Evolutionary conservation across 2,113 vertebrate species (phyloP).

Genomic region (Eonycteris spelaea): DNA sequence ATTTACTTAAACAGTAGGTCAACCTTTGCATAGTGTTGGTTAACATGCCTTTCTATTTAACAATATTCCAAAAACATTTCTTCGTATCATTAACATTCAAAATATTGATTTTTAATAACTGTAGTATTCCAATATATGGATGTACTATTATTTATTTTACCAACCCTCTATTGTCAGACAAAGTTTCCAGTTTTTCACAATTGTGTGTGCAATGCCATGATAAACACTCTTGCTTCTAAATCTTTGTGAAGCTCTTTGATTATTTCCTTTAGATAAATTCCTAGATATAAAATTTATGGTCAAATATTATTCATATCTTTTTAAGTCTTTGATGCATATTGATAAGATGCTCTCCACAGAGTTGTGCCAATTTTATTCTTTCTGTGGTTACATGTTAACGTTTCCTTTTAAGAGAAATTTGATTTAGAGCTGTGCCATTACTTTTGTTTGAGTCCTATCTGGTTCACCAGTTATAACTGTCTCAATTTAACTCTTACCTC

Average conservation of each 20-base stretch:
- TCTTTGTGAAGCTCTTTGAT: slow-evolving; percentile 17
- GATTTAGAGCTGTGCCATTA: neutral
- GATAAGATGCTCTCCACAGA: neutral
- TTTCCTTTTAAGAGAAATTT: slow-evolving; percentile 17
- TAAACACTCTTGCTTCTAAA: slow-evolving; percentile 23
- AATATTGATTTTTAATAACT: slow-evolving; percentile 48
- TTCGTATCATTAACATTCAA: slow-evolving; percentile 3
- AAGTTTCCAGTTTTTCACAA: neutral
- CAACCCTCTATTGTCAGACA: neutral
- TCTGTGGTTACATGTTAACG: neutral
- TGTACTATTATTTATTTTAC: slow-evolving; percentile 33
- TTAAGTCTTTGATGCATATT: slow-evolving; percentile 28
- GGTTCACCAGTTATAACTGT: neutral
- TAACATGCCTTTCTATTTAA: slow-evolving; percentile 14
- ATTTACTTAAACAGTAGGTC: neutral
- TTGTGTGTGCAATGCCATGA: neutral
- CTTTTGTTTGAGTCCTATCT: neutral
- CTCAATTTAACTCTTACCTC: slow-evolving; percentile 11
- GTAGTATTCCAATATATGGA: neutral
- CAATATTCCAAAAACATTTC: neutral
- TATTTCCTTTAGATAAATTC: slow-evolving; percentile 46
- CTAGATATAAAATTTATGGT: slow-evolving; percentile 10
- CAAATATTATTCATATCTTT: slow-evolving; percentile 18
- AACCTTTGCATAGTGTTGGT: neutral
- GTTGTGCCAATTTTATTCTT: slow-evolving; percentile 7